Percentiles rank a stretch among this genome's conserved stretches.
Conservation (phyloP, 1,140 invertebrate species). For the Neotoxoptera formosana region DNA sequence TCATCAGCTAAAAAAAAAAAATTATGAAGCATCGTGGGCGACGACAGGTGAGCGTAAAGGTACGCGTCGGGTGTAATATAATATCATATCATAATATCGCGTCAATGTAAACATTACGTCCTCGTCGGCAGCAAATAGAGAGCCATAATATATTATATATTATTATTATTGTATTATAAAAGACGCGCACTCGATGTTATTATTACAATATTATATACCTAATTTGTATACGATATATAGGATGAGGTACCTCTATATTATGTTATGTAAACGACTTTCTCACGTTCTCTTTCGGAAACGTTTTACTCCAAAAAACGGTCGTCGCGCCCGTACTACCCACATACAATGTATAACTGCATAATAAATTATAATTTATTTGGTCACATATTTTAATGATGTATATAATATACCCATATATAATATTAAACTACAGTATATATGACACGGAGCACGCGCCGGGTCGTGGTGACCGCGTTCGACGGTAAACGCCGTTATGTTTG, state of each 20-base stretch:
- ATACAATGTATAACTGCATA: neutral
- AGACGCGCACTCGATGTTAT: neutral
- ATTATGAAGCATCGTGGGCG: neutral
- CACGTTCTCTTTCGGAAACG: conserved; percentile 13
- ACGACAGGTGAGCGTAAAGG: no score
- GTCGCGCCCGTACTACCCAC: neutral
- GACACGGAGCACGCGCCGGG: neutral
- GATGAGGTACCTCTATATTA: no score
- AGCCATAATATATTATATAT: neutral
- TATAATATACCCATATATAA: neutral
- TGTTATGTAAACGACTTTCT: neutral
- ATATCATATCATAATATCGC: neutral
- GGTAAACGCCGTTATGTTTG: neutral
- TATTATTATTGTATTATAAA: neutral
- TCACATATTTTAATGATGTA: neutral
- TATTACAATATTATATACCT: conserved; percentile 5
- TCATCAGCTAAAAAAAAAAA: neutral
- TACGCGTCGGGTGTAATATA: neutral
- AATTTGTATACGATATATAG: neutral
- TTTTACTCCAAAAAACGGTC: neutral
- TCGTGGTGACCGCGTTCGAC: neutral
- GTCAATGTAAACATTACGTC: conserved; percentile 1
- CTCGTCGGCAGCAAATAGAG: neutral
- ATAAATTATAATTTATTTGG: conserved; percentile 9
- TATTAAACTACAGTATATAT: neutral